Evolutionary conservation across 1,140 invertebrate genomes (phyloP).

Genomic region (Zaprionus africanus): DNA sequence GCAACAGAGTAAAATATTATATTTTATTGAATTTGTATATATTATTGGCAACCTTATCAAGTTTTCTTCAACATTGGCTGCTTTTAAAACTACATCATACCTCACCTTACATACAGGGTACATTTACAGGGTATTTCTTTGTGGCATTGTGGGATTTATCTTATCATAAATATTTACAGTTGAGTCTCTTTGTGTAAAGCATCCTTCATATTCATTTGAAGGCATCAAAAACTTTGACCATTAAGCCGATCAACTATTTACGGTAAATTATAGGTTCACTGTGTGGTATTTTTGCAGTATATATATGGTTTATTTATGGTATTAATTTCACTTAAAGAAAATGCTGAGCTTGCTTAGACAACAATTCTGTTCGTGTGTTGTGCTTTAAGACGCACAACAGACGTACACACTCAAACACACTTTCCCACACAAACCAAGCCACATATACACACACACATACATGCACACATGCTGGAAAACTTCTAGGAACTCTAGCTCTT

Average conservation of each 20-base stretch:
- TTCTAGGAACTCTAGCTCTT: neutral
- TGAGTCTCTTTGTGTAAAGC: neutral
- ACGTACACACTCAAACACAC: neutral
- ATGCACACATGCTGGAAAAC: neutral
- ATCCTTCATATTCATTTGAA: neutral
- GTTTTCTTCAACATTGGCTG: neutral
- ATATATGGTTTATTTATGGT: neutral
- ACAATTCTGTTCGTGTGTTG: neutral
- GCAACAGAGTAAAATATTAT: accelerated
- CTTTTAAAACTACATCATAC: neutral
- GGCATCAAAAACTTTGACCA: neutral
- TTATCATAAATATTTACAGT: conserved; percentile 11
- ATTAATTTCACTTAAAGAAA: neutral
- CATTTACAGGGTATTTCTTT: neutral
- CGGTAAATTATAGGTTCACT: neutral
- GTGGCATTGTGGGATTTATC: neutral
- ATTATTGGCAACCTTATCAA: neutral
- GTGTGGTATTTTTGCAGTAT: neutral
- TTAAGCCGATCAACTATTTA: neutral
- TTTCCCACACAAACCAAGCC: neutral
- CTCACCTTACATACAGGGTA: no score
- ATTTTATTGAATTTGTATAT: no score
- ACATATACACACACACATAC: neutral
- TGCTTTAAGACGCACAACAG: neutral
- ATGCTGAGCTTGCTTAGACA: neutral